Evolutionary conservation across 92 coral and sea anemone species (phyloP).

Genomic region (Porites divaricata): DNA sequence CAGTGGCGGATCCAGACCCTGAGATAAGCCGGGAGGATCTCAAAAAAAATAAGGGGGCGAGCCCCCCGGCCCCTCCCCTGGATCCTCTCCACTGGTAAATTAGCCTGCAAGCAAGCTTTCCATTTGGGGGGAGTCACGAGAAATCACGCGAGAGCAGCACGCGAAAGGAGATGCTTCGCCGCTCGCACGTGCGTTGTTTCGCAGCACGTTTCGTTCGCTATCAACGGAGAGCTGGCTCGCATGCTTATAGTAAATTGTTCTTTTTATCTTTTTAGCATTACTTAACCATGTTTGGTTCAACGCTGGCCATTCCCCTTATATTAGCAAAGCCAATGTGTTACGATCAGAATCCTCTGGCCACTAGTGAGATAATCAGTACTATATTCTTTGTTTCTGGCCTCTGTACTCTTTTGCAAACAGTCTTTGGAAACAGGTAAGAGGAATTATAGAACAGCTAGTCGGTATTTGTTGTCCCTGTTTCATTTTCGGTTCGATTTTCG

Average conservation of each 20-base stretch:
- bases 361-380: constrained; percentile 69
- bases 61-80: too few species aligned
- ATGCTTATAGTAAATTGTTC: neutral
- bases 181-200: too few species aligned
- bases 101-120: too few species aligned
- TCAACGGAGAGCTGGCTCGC: neutral
- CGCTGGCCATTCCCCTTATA: constrained; percentile 62
- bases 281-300: constrained; percentile 78
- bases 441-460: neutral
- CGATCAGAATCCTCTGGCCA: constrained; percentile 58
- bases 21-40: too few species aligned
- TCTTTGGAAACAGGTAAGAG: constrained; percentile 66
- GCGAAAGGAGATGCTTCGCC: too few species aligned
- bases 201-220: too few species aligned
- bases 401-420: constrained; percentile 64
- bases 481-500: neutral
- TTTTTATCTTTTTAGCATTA: constrained; percentile 52
- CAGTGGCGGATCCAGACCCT: too few species aligned
- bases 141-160: too few species aligned
- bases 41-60: too few species aligned
- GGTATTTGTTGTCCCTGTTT: neutral
- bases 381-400: constrained; percentile 71
- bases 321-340: constrained; percentile 66
- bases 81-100: too few species aligned
- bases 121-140: too few species aligned